Evolutionary conservation across 2,113 vertebrate genomes (phyloP).

Genomic region (Capreolus pygargus): DNA sequence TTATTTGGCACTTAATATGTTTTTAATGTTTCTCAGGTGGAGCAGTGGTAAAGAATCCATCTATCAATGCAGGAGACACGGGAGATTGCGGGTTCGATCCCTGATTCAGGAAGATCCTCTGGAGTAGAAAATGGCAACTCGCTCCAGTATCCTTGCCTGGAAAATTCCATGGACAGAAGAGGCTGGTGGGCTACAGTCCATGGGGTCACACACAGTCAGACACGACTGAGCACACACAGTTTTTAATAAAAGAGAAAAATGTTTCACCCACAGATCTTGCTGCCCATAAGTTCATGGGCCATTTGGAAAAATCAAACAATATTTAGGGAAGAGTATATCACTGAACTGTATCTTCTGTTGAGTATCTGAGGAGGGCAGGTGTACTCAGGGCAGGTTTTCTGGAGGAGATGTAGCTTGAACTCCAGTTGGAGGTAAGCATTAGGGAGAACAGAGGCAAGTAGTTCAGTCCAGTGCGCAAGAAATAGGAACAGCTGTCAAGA

Average conservation of each 20-base stretch:
- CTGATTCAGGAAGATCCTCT: not conserved
- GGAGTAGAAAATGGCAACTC: not conserved
- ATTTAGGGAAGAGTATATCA: not conserved
- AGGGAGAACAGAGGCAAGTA: not conserved
- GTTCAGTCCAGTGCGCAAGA: not conserved
- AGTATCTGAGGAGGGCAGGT: not conserved
- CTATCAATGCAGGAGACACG: not conserved
- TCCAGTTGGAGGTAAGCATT: not conserved
- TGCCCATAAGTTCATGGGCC: not conserved
- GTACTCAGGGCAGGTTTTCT: not conserved
- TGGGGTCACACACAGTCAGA: not conserved
- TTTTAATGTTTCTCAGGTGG: not conserved
- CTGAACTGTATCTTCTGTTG: not conserved
- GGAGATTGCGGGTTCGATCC: fast-evolving
- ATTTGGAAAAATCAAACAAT: not conserved
- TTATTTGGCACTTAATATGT: not conserved
- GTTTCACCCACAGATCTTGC: not conserved
- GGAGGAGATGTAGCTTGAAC: not conserved
- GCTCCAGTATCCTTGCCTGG: not conserved
- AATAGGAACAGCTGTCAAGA: not conserved
- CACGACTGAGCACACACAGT: not conserved
- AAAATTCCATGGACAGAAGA: not conserved
- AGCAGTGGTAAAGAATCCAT: not conserved
- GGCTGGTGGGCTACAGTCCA: not conserved
- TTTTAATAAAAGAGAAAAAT: not conserved